Base-by-base conservation (phyloP, 2,797 vertebrate species). In the Mareca strepera region DNA sequence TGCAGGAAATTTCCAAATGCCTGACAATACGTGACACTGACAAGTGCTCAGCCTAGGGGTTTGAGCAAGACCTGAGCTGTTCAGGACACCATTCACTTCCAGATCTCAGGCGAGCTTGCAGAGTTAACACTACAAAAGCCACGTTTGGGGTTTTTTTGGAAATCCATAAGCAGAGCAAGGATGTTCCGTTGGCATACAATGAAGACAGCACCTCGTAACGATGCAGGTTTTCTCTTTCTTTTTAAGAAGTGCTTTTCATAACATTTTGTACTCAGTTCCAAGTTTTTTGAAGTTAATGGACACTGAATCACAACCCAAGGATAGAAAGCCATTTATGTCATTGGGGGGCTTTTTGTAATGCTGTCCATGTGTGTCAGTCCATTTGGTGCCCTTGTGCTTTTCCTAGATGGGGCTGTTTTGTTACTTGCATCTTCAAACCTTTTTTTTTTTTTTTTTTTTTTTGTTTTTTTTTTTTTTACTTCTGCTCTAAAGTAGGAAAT, bases 181-280 rank as follows among this genome's bases (percentile, higher is more conserved):
- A 3, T 15, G 2, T 69, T 31, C 12, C 21, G 2, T 4, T 48
- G 31, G 15, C 16, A 3, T 17, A 8, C 17, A 31, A 2, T 53
- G 22, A 86, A 53, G 7, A 0, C 3, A 12, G 60, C 7, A 35
- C 28, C 21, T 86, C 23, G 1, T 6, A 10, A 5, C 15, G 4
- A 18, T 16, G 55, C 46, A 46, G 29, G 28, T 12, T 41, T 60
- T 33, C 37, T 8, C 11, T 50, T 69, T 33, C 33, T 90, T 3
- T 3, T 56, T 33, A 68, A 76, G 46, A 70, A 46, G 17, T 8
- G 18, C 6, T 75, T 68, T 67, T 78, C 20, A 9, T 26, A n/a
- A 48, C 3, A 0, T 3, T 21, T 22, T 52, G 35, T 17, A 11
- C 14, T 82, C 2, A 2, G n/a, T 76, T 62, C 29, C 25, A 33